These are phyloP conservation scores for Dermolepida albohirtum DNA, from an alignment of 2,888 invertebrate genomes.

Conservation along the genomic window DNA sequence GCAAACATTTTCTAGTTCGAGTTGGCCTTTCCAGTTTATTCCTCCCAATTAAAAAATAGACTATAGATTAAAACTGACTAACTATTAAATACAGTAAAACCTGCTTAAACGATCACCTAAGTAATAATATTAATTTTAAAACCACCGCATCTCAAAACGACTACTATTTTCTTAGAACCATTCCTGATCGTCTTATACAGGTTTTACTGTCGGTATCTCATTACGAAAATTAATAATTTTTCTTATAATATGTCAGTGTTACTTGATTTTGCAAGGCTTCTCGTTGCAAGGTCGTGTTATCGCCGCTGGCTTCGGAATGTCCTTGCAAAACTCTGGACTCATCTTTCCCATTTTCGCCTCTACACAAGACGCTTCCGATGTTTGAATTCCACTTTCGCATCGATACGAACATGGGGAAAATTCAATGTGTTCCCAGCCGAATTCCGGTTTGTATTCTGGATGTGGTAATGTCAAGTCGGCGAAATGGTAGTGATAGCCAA, in stretches of 20 bases:
- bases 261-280: slow-evolving; percentile 67
- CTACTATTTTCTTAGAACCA: too few species aligned
- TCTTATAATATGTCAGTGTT: slow-evolving; percentile 36
- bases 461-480: slow-evolving; percentile 70
- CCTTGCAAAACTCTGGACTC: slow-evolving; percentile 68
- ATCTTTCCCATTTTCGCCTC: slow-evolving; percentile 74
- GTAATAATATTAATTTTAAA: too few species aligned
- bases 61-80: too few species aligned
- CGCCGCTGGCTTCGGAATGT: slow-evolving; percentile 62
- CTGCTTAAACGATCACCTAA: too few species aligned
- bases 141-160: too few species aligned
- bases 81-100: too few species aligned
- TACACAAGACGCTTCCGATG: slow-evolving; percentile 69
- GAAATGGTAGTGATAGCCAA: slow-evolving; percentile 72
- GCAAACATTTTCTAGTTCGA: too few species aligned
- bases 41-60: too few species aligned
- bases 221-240: too few species aligned
- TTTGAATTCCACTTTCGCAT: slow-evolving; percentile 72
- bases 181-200: too few species aligned
- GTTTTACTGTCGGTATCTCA: too few species aligned
- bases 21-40: too few species aligned
- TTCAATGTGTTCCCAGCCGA: slow-evolving; percentile 73
- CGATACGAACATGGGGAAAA: slow-evolving; percentile 73
- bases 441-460: slow-evolving; percentile 68
- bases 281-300: slow-evolving; percentile 66